Base-by-base conservation (phyloP, 53 echinoderm and acorn worm genomes). In the Henricia sp. region DNA sequence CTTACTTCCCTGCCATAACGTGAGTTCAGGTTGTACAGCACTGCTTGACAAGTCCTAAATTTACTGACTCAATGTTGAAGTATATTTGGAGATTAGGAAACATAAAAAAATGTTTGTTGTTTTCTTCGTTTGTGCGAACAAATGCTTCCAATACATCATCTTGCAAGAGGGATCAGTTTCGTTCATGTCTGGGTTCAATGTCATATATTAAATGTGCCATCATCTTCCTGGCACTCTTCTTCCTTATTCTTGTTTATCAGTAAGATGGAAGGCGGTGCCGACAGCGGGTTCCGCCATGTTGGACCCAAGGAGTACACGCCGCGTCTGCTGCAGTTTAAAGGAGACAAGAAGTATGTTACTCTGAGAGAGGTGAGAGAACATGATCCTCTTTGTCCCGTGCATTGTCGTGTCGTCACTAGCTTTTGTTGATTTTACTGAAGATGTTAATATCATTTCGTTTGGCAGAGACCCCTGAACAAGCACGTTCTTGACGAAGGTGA, bases 261-360 rank as follows among this genome's bases (percentile, higher is more conserved):
- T 50, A 91, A 82, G 52, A 91, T 96, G 93, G 89, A 96, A 68
- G 96, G 96, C 12, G 96, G 96, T 26, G 89, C 89, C 10, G 96
- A 91, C 33, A 84, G 89, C 24, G 96, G 96, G 14, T 96, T 96
- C 83, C 91, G 96, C 29, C 93, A 96, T 46, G 91, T 96, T 24
- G 93, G 91, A 11, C 96, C 96, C 23, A 93, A 91, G 70, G 60
- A 90, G 16, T 96, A 96, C 84, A 66, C 80, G 23, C 87, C 96
- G 72, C 89, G 96, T 50, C 88, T 96, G 26, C 85, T 96, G 41
- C 96, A 96, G 56, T 96, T 96, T 83, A 89, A 86, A 20, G 96
- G 96, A 67, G 83, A 76, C 37, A 87, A 72, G 43, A 87, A 85
- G 65, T 70, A 82, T 33, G 86, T 93, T 39, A 55, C 53, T 1